Conservation (phyloP, 2,113 vertebrate species). For the Tenrec ecaudatus region DNA sequence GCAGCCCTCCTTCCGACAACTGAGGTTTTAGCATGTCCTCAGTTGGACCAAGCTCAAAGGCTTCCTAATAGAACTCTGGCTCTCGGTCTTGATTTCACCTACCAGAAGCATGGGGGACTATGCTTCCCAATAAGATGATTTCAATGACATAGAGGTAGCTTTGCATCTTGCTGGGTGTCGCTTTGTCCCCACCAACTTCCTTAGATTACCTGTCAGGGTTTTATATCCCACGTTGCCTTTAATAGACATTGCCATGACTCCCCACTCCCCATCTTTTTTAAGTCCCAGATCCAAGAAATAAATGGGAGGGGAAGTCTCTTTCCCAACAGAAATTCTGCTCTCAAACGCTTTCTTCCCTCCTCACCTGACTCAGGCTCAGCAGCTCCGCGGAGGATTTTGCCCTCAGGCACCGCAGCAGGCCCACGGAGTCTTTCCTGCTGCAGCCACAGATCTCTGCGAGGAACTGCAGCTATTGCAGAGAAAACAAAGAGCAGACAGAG, state of each 20-base stretch:
- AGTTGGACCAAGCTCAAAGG: not conserved
- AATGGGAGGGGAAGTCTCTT: not conserved
- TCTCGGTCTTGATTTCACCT: not conserved
- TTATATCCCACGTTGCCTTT: too few relatives aligned
- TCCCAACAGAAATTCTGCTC: not conserved
- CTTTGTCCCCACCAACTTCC: not conserved
- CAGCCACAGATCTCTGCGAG: slow-evolving; percentile 84
- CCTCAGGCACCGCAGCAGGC: slow-evolving; percentile 87
- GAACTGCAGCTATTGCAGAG: slow-evolving; percentile 79
- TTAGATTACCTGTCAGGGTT: not conserved
- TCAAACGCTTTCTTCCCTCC: not conserved
- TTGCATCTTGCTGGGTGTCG: not conserved
- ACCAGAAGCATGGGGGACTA: not conserved
- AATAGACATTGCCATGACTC: not conserved
- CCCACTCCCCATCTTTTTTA: not conserved
- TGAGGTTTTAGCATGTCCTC: slow-evolving; percentile 4
- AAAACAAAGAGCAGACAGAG: slow-evolving; percentile 27
- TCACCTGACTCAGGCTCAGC: slow-evolving; percentile 62
- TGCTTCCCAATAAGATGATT: not conserved
- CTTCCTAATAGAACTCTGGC: not conserved
- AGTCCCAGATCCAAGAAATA: not conserved
- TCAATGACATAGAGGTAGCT: not conserved
- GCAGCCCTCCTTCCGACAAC: not conserved
- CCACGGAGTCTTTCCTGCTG: slow-evolving; percentile 68
- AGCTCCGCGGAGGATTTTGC: slow-evolving; percentile 84